Evolutionary conservation across 1,140 invertebrate genomes (phyloP).

Genomic region (Triops cancriformis): DNA sequence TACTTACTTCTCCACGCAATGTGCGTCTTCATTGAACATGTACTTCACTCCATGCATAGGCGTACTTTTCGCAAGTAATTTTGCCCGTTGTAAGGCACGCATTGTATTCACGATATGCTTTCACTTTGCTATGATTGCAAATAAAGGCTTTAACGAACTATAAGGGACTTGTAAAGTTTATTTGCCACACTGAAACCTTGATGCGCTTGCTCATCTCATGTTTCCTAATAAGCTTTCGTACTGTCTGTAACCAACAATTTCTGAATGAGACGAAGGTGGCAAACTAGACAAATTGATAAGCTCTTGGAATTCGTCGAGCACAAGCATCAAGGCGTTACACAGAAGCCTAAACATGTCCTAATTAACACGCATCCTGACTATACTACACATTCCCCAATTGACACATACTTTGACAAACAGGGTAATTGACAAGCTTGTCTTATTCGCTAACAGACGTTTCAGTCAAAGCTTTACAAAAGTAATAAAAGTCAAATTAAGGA

Average conservation of each 20-base stretch:
- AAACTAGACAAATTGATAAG: neutral
- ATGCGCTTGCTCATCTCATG: neutral
- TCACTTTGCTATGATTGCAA: neutral
- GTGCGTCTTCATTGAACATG: constrained; percentile 22
- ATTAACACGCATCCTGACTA: no score
- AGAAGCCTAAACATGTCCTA: no score
- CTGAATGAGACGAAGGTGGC: neutral
- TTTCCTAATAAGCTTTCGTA: neutral
- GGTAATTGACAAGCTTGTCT: no score
- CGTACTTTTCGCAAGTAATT: constrained; percentile 20
- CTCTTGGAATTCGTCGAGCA: no score
- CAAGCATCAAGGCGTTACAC: no score
- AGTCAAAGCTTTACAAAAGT: no score
- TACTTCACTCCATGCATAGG: constrained; percentile 29
- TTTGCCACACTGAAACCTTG: neutral
- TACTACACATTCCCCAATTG: no score
- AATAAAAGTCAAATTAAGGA: no score
- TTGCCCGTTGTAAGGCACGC: neutral
- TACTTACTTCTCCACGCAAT: constrained; percentile 11
- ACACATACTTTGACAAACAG: no score
- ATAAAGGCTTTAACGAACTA: neutral
- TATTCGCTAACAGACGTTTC: no score
- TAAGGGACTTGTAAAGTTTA: neutral
- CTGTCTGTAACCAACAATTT: neutral
- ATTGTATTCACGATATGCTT: neutral